Evolutionary conservation across 1,140 invertebrate species (phyloP), one percentile per base, ranked within the genome.

Genomic region (Zaprionus nigranus): DNA sequence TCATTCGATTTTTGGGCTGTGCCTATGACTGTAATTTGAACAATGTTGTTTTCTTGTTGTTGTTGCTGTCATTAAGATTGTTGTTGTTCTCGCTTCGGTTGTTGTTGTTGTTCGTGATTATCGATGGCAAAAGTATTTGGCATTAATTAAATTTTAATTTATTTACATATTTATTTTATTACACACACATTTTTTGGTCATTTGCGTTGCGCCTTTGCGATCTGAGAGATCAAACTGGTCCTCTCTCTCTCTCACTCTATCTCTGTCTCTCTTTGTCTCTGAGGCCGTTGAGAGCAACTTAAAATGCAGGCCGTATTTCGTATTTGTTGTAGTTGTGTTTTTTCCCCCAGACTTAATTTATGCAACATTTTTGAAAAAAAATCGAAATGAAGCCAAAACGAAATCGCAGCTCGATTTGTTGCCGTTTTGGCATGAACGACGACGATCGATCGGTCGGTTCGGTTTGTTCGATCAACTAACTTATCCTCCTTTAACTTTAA

Each of bases 141-240:
- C 83, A 83, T 78, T 82, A 87, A 87, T 87, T 77, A 79, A 71
- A 86, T 87, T 78, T 79, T 71, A 85, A 85, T 85, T 86, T 86
- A 86, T 85, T 85, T 85, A 79, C 82, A 86, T 86, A 86, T 87
- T 82, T 79, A 75, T 76, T 86, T 86, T 86, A 79, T 86, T 86
- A 86, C 82, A 85, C 63, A 75, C 59, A 78, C 28, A 51, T 40
- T 51, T 69, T 68, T 67, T 75, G 17, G 36, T 74, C 36, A 64
- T 63, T 78, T 78, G 43, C 38, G 46, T 54, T 77, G 51, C 56
- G 54, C 56, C 36, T 69, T 69, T 68, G 15, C 34, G 73, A 62
- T 60, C 62, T 62, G 67, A 26, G 67, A 61, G 60, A 34, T 46
- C 20, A 71, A 71, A 72, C 69, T 64, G 68, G 61, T 71, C n/a